Base-by-base conservation (phyloP, 2,797 vertebrate genomes). In the Momotus momota region DNA sequence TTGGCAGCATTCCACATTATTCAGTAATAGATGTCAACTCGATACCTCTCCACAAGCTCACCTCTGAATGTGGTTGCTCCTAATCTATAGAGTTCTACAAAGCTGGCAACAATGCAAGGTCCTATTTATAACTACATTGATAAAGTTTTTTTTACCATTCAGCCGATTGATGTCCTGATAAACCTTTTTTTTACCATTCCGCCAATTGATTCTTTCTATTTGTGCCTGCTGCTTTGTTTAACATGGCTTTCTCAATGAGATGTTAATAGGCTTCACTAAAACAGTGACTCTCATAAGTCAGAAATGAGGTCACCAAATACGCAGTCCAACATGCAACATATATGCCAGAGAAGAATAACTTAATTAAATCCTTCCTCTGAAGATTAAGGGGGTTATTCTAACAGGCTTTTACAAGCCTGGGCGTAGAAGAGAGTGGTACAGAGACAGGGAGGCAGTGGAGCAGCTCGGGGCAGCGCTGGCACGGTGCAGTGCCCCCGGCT, bases 401-500 rank as follows among this genome's bases (percentile, higher is more conserved):
- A 61, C n/a, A 74, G 54, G 58, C 25, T 91, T 92, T 92, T 90
- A 62, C 41, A 88, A 93, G 54, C 13, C 26, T 74, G 57, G 27
- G 25, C 0, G 0, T 55, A 31, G 67, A 81, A 35, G 33, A 48
- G n/a, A 16, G 72, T 2, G 0, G 23, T 55, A 61, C 40, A 64
- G 90, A 46, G 55, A 35, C 2, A 35, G 16, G 46, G 64, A 82
- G 46, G 43, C 35, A 51, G 21, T 3, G 1, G 27, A 79, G 33
- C 4, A 0, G 19, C 41, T 88, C 1, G 0, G 5, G 19, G 14
- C 35, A 61, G 19, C 3, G 0, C 12, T 1, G 1, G 3, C 3
- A 2, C 1, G 0, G 8, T 7, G 9, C 27, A 16, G 1, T 4
- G 5, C 11, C 13, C 26, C 15, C 0, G 0, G 5, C 4, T 3